Percentiles rank a stretch among this genome's conserved stretches.
Conservation (phyloP, 2,797 vertebrate genomes). For the Helicolenus hilgendorfi region DNA sequence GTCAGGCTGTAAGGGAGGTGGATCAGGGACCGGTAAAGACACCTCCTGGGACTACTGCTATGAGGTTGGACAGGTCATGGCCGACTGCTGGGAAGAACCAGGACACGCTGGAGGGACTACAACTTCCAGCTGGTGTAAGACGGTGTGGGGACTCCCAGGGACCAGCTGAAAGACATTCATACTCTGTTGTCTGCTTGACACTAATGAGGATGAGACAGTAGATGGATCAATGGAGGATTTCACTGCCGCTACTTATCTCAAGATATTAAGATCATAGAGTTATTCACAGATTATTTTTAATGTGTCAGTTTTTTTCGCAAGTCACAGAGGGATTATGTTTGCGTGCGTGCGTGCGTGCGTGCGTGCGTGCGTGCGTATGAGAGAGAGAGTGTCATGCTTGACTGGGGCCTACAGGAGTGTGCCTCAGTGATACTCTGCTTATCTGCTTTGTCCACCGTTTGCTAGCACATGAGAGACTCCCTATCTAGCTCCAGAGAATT, state of each 20-base stretch:
- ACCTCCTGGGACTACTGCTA: slow-evolving; percentile 48
- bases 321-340: background rate
- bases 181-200: slow-evolving; percentile 30
- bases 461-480: slow-evolving; percentile 34
- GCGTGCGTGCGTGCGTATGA: background rate
- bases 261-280: slow-evolving; percentile 6
- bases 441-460: slow-evolving; percentile 68
- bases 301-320: background rate
- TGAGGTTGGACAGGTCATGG: slow-evolving; percentile 13
- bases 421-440: slow-evolving; percentile 57
- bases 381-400: slow-evolving; percentile 31
- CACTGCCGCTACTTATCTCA: background rate
- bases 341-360: no score
- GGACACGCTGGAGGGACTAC: slow-evolving; percentile 38
- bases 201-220: slow-evolving; percentile 45
- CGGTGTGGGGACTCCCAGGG: slow-evolving; percentile 19
- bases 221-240: slow-evolving; percentile 34
- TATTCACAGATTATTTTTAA: slow-evolving; percentile 1
- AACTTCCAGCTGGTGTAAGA: slow-evolving; percentile 51
- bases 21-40: slow-evolving; percentile 48
- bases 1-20: slow-evolving; percentile 47
- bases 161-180: slow-evolving; percentile 30
- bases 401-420: slow-evolving; percentile 46
- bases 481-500: slow-evolving; percentile 51
- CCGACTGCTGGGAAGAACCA: slow-evolving; percentile 41